Evolutionary conservation across 2,797 vertebrate species (phyloP).

Genomic region (Allobates femoralis): DNA sequence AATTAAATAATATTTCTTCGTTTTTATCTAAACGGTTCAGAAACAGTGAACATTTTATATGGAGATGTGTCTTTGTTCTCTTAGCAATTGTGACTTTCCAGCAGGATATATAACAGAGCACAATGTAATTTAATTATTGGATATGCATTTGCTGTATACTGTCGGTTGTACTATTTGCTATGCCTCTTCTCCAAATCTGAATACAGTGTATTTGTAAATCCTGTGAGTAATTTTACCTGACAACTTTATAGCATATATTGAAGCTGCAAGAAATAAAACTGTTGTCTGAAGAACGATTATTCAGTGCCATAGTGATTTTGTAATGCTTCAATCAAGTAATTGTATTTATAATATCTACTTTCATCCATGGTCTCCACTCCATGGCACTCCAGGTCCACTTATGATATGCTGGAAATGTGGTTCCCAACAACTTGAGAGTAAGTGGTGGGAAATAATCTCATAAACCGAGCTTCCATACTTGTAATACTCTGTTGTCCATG

Average conservation of each 20-base stretch:
- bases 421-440: neutral
- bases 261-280: slow-evolving; percentile 69
- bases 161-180: slow-evolving; percentile 73
- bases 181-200: slow-evolving; percentile 69
- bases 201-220: slow-evolving; percentile 75
- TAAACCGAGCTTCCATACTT: too few species aligned
- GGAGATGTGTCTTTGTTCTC: slow-evolving; percentile 77
- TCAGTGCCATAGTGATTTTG: slow-evolving; percentile 35
- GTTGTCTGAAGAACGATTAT: slow-evolving; percentile 54
- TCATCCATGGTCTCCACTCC: neutral
- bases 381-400: too few species aligned
- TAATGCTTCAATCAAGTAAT: neutral
- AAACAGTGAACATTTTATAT: slow-evolving; percentile 84
- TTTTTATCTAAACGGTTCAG: slow-evolving; percentile 72
- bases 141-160: slow-evolving; percentile 77
- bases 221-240: slow-evolving; percentile 74
- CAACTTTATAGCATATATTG: slow-evolving; percentile 75
- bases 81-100: slow-evolving; percentile 75
- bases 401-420: neutral
- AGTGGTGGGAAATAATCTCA: neutral
- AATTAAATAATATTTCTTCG: slow-evolving; percentile 64
- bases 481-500: too few species aligned
- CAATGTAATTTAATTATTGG: slow-evolving; percentile 79
- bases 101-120: slow-evolving; percentile 78
- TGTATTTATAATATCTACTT: neutral